phyloP scores from a whole-genome alignment of 2,797 vertebrate species.

The Mormyrus hasselquistii region DNA sequence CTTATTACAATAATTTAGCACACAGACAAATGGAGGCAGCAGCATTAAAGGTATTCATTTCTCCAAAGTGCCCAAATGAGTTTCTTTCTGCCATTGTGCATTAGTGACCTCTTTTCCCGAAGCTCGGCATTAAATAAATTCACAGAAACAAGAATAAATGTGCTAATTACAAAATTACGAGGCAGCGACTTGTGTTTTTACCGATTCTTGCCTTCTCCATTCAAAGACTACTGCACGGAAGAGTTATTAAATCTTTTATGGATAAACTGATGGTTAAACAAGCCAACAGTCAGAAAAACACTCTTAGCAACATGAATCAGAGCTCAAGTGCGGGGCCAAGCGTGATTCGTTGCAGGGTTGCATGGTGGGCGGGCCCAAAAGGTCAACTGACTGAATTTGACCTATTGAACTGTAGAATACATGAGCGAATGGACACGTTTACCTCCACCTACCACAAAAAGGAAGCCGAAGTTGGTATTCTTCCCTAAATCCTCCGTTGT shows the following conservation, averaged over 20 bases:
- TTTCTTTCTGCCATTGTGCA: slow-evolving; percentile 80
- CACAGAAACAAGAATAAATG: slow-evolving; percentile 80
- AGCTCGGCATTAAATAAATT: slow-evolving; percentile 68
- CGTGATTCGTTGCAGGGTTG: neutral
- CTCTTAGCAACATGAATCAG: slow-evolving; percentile 56
- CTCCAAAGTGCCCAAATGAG: slow-evolving; percentile 82
- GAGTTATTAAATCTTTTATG: slow-evolving; percentile 77
- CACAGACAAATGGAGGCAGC: slow-evolving; percentile 77
- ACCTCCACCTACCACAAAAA: neutral
- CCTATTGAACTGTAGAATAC: neutral
- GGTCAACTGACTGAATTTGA: neutral
- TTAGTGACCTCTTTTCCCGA: slow-evolving; percentile 75
- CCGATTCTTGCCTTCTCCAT: slow-evolving; percentile 53
- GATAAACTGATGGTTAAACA: slow-evolving; percentile 72
- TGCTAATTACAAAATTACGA: slow-evolving; percentile 82
- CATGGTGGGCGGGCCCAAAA: neutral
- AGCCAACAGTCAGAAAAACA: slow-evolving; percentile 44
- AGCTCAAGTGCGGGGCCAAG: neutral
- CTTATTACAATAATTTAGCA: slow-evolving; percentile 82
- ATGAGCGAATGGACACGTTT: neutral
- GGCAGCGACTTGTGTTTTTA: slow-evolving; percentile 76
- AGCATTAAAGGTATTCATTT: slow-evolving; percentile 81
- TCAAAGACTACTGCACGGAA: slow-evolving; percentile 72
- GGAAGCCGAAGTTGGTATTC: neutral
- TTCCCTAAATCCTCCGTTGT: neutral